Evolutionary conservation across 2,113 vertebrate species (phyloP).

Genomic region (Rhinolophus ferrumequinum): DNA sequence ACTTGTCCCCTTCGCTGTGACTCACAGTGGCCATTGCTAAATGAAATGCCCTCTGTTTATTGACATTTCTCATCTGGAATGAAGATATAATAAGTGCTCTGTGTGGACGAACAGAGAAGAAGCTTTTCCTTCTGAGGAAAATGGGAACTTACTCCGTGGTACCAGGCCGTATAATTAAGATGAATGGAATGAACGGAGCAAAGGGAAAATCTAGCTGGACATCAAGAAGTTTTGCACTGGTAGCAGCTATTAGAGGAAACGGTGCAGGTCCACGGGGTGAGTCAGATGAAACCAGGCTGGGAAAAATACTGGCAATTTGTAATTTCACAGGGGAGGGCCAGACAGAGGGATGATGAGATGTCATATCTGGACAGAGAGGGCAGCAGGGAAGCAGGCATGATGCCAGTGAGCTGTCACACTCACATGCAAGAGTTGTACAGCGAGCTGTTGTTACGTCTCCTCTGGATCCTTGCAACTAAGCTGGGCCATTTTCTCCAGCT

Average conservation of each 20-base stretch:
- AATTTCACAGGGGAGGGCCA: background rate
- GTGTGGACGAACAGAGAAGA: background rate
- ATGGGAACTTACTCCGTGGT: background rate
- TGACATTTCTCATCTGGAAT: background rate
- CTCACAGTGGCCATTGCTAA: background rate
- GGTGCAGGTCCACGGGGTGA: rapidly evolving
- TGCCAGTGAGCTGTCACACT: rapidly evolving
- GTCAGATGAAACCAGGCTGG: background rate
- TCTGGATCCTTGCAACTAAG: background rate
- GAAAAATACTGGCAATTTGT: background rate
- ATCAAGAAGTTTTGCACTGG: background rate
- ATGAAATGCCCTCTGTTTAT: background rate
- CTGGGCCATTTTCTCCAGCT: background rate
- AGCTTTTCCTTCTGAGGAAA: background rate
- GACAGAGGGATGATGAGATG: background rate
- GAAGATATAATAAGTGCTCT: background rate
- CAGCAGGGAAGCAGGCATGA: rapidly evolving
- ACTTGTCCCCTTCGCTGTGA: background rate
- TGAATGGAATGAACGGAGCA: background rate
- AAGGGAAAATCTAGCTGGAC: background rate
- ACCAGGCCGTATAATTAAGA: background rate
- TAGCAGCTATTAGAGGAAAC: background rate
- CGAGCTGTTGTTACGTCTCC: background rate
- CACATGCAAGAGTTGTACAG: background rate
- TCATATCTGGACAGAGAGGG: background rate